These are phyloP conservation scores for Aphrophora alni DNA, from an alignment of 2,888 invertebrate genomes.

Conservation along the genomic window DNA sequence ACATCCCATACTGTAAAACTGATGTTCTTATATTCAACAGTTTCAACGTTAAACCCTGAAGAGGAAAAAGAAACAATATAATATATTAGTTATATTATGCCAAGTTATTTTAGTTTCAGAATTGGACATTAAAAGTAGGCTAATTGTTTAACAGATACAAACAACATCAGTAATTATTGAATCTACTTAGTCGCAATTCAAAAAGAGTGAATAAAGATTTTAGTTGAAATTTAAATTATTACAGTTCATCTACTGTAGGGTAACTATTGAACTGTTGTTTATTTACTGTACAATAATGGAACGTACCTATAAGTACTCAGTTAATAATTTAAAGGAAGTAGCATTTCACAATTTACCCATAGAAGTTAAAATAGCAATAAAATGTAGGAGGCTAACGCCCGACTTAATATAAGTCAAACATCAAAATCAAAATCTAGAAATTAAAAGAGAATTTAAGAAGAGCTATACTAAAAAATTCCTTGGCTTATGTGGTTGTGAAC, in stretches of 20 bases:
- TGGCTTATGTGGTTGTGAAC: constrained; percentile 32
- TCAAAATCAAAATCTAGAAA: not conserved
- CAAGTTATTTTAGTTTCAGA: not conserved
- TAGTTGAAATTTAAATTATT: no score
- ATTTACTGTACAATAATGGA: not conserved
- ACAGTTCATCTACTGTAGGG: no score
- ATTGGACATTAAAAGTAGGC: not conserved
- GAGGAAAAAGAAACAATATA: constrained; percentile 37
- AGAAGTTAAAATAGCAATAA: no score
- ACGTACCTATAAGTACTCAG: no score
- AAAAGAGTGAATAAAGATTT: not conserved
- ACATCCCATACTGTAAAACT: constrained; percentile 99
- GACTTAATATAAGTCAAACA: constrained; percentile 11
- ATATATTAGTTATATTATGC: constrained; percentile 19
- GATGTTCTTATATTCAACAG: constrained; percentile 99
- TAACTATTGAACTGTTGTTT: not conserved
- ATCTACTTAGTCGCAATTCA: not conserved
- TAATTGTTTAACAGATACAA: no score
- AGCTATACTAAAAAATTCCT: constrained; percentile 2
- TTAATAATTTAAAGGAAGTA: not conserved
- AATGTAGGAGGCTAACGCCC: constrained; percentile 21
- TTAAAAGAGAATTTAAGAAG: not conserved
- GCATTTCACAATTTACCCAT: not conserved
- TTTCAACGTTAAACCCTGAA: constrained; percentile 97
- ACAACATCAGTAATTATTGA: no score